Evolutionary conservation across 2,797 vertebrate species (phyloP), one percentile per base, ranked within the genome.

Genomic region (Syngnathus acus): DNA sequence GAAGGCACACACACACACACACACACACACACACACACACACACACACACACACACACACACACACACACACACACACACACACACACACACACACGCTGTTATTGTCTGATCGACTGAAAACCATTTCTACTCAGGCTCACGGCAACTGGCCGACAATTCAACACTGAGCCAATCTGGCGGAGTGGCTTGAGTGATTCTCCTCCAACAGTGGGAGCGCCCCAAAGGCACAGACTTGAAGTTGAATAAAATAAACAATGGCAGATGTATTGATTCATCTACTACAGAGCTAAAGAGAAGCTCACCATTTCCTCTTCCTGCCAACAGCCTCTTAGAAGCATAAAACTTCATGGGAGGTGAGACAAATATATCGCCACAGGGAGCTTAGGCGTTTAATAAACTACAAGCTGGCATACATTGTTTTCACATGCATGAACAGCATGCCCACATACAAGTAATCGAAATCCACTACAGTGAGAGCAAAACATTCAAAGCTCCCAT

Each of bases 201-300:
- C 42, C 67, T 64, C 72, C 0, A 21, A 68, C 45, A 13, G 65
- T 69, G 61, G 51, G 69, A 78, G 72, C 0, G 38, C 74, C 76
- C 65, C 21, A 68, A 72, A 78, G 72, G 66, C 38, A 57, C 77
- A 65, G 61, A 72, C 61, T 39, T 40, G 42, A 71, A 65, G 76
- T 82, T 83, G 80, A 58, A 50, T 32, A 69, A 71, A 86, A 82
- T 62, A 78, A 85, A 81, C 75, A 85, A 71, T 69, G 78, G 77
- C 82, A 86, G 75, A 81, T 81, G 82, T 71, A 84, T 85, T 54
- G 72, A 78, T 82, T 79, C 47, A 66, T 67, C 62, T 65, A 76
- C 72, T 19, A 62, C 74, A 67, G 77, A 82, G 82, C 64, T 64
- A 60, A 73, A 69, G 73, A 67, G 58, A 61, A 68, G 60, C 69